Evolutionary conservation across 2,797 vertebrate species (phyloP).

Genomic region (Falco peregrinus): DNA sequence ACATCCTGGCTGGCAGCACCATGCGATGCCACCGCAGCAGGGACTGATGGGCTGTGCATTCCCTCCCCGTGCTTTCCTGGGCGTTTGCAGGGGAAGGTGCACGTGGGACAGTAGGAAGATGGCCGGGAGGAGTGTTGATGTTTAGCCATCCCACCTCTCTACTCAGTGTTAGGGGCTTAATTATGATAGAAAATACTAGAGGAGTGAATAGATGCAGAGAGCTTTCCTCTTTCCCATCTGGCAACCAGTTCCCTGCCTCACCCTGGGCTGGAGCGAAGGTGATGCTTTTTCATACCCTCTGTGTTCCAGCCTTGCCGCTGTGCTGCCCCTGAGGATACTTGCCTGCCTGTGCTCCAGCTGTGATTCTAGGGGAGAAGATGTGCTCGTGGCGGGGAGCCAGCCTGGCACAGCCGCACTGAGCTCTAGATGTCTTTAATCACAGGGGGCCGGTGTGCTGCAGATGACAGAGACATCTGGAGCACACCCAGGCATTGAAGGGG

Average conservation of each 20-base stretch:
- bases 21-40: not conserved
- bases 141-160: too few relatives aligned
- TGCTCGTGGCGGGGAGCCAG: not conserved
- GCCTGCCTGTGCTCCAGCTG: not conserved
- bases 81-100: rapidly evolving
- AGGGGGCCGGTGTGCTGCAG: too few relatives aligned
- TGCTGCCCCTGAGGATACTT: not conserved
- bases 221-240: not conserved
- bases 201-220: not conserved
- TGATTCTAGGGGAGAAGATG: not conserved
- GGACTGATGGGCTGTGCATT: not conserved
- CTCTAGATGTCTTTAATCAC: too few relatives aligned
- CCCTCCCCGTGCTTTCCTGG: not conserved
- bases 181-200: too few relatives aligned
- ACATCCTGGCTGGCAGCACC: not conserved
- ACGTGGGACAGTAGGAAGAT: too few relatives aligned
- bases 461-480: too few relatives aligned
- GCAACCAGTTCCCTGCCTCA: not conserved
- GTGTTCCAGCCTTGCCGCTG: not conserved
- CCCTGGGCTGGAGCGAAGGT: not conserved
- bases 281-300: not conserved
- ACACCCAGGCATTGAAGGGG: too few relatives aligned
- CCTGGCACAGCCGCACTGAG: not conserved
- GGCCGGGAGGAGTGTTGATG: too few relatives aligned
- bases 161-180: too few relatives aligned